Evolutionary conservation across 2,888 invertebrate genomes (phyloP), one percentile per base, ranked within the genome.

Genomic region (Spilosoma lubricipeda): DNA sequence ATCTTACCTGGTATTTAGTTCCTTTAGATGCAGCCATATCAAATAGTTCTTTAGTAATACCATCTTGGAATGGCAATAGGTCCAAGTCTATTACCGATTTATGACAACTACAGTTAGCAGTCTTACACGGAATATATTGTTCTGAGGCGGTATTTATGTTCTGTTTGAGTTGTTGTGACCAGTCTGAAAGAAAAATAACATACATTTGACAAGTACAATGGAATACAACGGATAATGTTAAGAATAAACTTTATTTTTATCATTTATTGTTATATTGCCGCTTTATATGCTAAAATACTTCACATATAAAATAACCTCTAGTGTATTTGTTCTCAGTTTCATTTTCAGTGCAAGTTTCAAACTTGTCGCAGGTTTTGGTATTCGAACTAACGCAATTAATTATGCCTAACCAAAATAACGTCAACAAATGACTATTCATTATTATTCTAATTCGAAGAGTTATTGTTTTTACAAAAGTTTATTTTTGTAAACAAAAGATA

Each of bases 31-130:
- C 93, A 59, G 98, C 96, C 67, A 91, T 89, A 65, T 97, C 93
- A 81, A 99, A 96, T 89, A 97, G 94, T 80, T 97, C 94, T 84
- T 96, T 95, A 0, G 96, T 96, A 76, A 99, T 98, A 66, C 98
- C 98, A 84, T 96, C 93, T 82, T 96, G 93, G 91, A 98, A 99
- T 11, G 97, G 96, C 72, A 92, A 92, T 73, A 99, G 94, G 91
- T 99, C 98, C 42, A 96, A 92, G 20, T 96, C 91, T 73, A 99
- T 97, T 11, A 97, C 96, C 83, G 95, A 89, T 73, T 91, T 90
- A 88, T 97, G 96, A 87, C 98, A 98, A 70, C 94, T 96, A 89
- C 98, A 98, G 80, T 97, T 97, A 67, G 83, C 89, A 39, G 85
- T 89, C 71, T 95, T 91, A 89, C 97, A 98, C 18, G 97, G 96